Evolutionary conservation across 1,140 invertebrate genomes (phyloP), one percentile per base, ranked within the genome.

Genomic region (Meteorus sp.): DNA sequence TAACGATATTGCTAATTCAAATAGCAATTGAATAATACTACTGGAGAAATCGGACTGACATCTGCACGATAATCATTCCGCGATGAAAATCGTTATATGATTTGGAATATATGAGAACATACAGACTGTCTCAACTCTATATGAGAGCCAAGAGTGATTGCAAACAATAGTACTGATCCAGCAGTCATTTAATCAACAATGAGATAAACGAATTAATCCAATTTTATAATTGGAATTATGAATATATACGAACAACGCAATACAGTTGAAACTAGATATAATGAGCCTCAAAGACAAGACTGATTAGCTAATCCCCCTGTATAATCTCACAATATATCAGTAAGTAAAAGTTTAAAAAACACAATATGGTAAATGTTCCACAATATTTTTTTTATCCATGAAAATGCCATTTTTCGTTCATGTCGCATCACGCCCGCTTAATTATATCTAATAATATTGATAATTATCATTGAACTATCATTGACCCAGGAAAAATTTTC

Each of bases 201-300:
- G 43, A 44, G 15, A 56, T 48, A 45, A 45, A 8, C 11, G 23
- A 52, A 44, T 44, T 33, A 25, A 52, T 33, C 9, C 31, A 25
- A 43, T 20, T 17, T 29, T 3, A 37, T 4, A 37, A 37, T 37
- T 20, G 17, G 43, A 53, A 35, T 19, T 22, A 17, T 35, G 37
- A 44, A 52, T 66, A 65, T n/a, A n/a, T 67, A 66, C 63, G 65
- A 63, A 62, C 65, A 67, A 70, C 63, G 66, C 68, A 71, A 74
- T 70, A 72, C 63, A 71, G 66, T 71, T 71, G 65, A 72, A 70
- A 71, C 64, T 79, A 78, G 65, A 79, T 67, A 75, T 75, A 77
- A 78, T 68, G 73, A 78, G 76, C 77, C 77, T 79, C 74, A 74
- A 78, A 77, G 73, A 78, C 70, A 79, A 79, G 77, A 79, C 77